Conservation (phyloP, 1,140 invertebrate genomes). For the Philotrypesis tridentata region DNA sequence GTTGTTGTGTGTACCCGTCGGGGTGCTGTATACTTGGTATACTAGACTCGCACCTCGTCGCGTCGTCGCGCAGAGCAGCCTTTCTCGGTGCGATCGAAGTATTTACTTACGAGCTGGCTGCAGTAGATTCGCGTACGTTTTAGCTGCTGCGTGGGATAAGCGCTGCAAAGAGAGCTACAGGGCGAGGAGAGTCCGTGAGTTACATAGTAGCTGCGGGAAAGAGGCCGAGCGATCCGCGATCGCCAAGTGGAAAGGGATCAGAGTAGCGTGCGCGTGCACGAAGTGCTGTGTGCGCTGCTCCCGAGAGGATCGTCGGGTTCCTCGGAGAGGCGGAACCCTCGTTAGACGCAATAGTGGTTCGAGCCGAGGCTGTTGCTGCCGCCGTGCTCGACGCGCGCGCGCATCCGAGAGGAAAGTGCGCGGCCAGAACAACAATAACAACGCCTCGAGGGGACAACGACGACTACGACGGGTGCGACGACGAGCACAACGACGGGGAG, state of each 20-base stretch:
- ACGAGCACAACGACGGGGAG: not conserved
- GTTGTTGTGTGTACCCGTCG: not conserved
- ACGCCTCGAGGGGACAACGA: not conserved
- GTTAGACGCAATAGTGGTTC: not conserved
- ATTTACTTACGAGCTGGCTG: too few species aligned
- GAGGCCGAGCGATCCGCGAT: not conserved
- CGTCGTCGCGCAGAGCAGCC: not conserved
- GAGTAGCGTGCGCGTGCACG: not conserved
- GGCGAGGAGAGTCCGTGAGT: not conserved
- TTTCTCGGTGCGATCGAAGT: not conserved
- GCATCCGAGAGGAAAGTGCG: not conserved
- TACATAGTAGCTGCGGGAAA: too few species aligned
- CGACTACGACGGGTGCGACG: slow-evolving; percentile 22
- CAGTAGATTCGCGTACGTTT: too few species aligned
- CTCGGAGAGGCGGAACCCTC: not conserved
- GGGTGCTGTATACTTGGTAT: not conserved
- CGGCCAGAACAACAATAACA: not conserved
- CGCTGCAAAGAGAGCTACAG: too few species aligned
- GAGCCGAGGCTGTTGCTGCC: not conserved
- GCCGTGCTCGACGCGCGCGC: not conserved
- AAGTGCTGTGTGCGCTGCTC: not conserved
- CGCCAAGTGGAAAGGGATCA: not conserved
- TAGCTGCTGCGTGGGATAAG: too few species aligned
- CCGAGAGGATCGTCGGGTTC: not conserved
- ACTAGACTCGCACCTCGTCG: not conserved